These are phyloP conservation scores for Drosophila suzukii DNA, from an alignment of 1,140 invertebrate species.

Conservation along the genomic window DNA sequence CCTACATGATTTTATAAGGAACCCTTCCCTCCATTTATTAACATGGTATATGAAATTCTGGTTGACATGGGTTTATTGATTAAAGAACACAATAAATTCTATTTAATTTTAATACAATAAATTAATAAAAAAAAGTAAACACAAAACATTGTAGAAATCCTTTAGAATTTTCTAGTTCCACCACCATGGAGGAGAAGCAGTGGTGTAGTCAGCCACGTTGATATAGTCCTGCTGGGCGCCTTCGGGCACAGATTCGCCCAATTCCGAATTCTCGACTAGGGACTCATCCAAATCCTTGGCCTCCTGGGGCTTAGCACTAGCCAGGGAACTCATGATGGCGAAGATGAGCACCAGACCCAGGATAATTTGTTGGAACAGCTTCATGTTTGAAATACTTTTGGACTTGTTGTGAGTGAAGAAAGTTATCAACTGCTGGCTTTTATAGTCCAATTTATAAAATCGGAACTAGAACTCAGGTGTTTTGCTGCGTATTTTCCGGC, in stretches of 20 bases:
- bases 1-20: no score
- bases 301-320: not conserved
- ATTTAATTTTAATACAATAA: not conserved
- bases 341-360: conserved; percentile 17
- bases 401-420: conserved; percentile 5
- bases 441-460: conserved; percentile 4
- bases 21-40: no score
- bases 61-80: no score
- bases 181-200: conserved; percentile 38
- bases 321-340: not conserved
- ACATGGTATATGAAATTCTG: no score
- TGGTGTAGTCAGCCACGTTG: conserved; percentile 29
- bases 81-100: no score
- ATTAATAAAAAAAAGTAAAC: not conserved
- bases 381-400: conserved; percentile 7
- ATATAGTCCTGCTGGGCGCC: conserved; percentile 26
- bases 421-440: conserved; percentile 1
- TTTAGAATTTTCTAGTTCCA: conserved; percentile 1
- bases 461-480: conserved; percentile 16
- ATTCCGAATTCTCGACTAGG: not conserved
- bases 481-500: conserved; percentile 10
- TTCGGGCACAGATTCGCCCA: not conserved
- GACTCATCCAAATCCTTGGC: conserved; percentile 1
- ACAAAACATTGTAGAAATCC: not conserved
- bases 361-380: conserved; percentile 6